Conservation (phyloP, 2,888 invertebrate species). For the Leucania comma region DNA sequence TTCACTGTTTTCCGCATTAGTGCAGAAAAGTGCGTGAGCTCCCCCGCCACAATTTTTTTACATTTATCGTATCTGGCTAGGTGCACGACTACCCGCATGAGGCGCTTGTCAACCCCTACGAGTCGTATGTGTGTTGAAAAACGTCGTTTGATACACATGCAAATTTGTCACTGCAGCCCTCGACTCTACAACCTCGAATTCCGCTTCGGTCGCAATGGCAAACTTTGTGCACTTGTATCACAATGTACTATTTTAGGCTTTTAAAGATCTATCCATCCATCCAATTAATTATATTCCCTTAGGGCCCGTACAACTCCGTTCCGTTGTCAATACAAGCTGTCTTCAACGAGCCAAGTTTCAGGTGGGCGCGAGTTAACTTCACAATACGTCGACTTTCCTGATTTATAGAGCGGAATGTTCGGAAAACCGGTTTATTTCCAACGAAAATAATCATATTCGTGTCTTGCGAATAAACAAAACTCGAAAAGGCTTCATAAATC, state of each 20-base stretch:
- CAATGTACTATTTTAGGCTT: not conserved
- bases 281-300: slow-evolving; percentile 7
- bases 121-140: too few relatives aligned
- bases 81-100: too few relatives aligned
- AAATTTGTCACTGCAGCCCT: too few relatives aligned
- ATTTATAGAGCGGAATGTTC: slow-evolving; percentile 53
- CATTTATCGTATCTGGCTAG: too few relatives aligned
- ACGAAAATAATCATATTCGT: slow-evolving; percentile 56
- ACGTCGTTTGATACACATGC: too few relatives aligned
- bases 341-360: slow-evolving; percentile 48
- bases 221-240: too few relatives aligned
- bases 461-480: slow-evolving; percentile 52
- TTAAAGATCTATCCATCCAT: not conserved
- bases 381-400: slow-evolving; percentile 51
- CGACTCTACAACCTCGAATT: too few relatives aligned
- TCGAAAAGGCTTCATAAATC: slow-evolving; percentile 54
- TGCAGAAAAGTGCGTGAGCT: too few relatives aligned
- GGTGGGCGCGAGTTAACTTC: slow-evolving; percentile 48
- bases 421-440: slow-evolving; percentile 44
- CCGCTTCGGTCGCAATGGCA: too few relatives aligned
- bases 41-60: too few relatives aligned
- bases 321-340: slow-evolving; percentile 39
- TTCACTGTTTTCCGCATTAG: too few relatives aligned
- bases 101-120: too few relatives aligned
- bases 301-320: slow-evolving; percentile 7